Base-by-base conservation (phyloP, 1,140 invertebrate species). In the Thrips palmi region DNA sequence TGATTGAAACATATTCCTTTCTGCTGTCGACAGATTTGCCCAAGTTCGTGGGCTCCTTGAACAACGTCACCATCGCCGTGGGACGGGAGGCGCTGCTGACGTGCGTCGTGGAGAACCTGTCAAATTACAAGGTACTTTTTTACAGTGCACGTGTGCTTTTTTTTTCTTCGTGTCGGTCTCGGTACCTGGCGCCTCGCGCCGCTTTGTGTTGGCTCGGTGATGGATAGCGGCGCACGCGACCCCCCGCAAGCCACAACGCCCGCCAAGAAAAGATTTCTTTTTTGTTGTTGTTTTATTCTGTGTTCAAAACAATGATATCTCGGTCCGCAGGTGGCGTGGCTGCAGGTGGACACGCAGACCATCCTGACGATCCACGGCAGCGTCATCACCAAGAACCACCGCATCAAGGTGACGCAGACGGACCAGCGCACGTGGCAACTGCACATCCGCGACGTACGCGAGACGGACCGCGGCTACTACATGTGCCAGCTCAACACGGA, bases 251-350 rank as follows among this genome's bases (percentile, higher is more conserved):
- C n/a, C n/a, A n/a, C n/a, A n/a, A n/a, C n/a, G n/a, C n/a, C n/a
- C n/a, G n/a, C n/a, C n/a, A n/a, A n/a, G n/a, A n/a, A n/a, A n/a
- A n/a, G n/a, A n/a, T n/a, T n/a, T n/a, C n/a, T n/a, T n/a, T n/a
- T n/a, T n/a, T n/a, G n/a, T n/a, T n/a, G n/a, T n/a, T n/a, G n/a
- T n/a, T n/a, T n/a, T n/a, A n/a, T n/a, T n/a, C n/a, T n/a, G n/a
- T n/a, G n/a, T n/a, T n/a, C n/a, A n/a, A n/a, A n/a, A n/a, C n/a
- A n/a, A n/a, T n/a, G n/a, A n/a, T n/a, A n/a, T n/a, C n/a, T n/a
- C n/a, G n/a, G n/a, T n/a, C n/a, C n/a, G 2, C 53, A 89, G 85
- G 83, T 91, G 43, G 87, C 86, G 39, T 89, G 85, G 82, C 59
- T 91, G 37, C 65, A 82, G 42, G 82, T 89, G 38, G 86, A 92